Base-by-base conservation (phyloP, 1,140 invertebrate species). In the Chelonus insularis region DNA sequence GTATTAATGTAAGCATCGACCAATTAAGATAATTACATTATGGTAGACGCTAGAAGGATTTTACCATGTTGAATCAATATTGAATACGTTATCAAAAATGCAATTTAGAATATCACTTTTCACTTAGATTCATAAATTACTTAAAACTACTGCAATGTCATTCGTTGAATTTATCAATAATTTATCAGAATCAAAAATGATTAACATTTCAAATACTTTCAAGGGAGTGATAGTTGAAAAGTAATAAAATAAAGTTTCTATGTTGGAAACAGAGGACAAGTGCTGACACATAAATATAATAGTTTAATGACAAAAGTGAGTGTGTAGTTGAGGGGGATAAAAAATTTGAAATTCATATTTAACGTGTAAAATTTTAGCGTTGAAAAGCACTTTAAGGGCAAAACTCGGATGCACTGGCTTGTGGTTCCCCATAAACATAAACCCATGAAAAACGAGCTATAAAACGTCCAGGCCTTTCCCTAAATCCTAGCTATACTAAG, bases 1-100 rank as follows among this genome's bases (percentile, higher is more conserved):
- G 68, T 66, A 66, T 60, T 66, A 66, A 68, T 69, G 66, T 63
- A 63, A 71, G 69, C 62, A 60, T 68, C 62, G 62, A 57, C 63
- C 69, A 70, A 71, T 71, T 71, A 71, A 62, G 57, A 29, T 71
- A 70, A 71, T 71, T 66, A 58, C 61, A 59, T 69, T 69, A 67
- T 60, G 52, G 63, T 52, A 32, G 37, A 48, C 52, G 52, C 55
- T 57, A 29, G 36, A 16, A 34, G 34, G 45, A 20, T 36, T 54
- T 58, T 63, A 18, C 12, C 11, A 9, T 52, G 23, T 58, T 45
- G 21, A 58, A 68, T 68, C 67, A 62, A 68, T 68, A 65, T 25
- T 36, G 43, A 52, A 52, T 36, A 16, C 45, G n/a, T 39, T 14
- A 39, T 39, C n/a, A 39, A n/a, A 8, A 39, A n/a, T n/a, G n/a